These are phyloP conservation scores for Drosophila lacertosa DNA, from an alignment of 1,140 invertebrate species.

Conservation along the genomic window DNA sequence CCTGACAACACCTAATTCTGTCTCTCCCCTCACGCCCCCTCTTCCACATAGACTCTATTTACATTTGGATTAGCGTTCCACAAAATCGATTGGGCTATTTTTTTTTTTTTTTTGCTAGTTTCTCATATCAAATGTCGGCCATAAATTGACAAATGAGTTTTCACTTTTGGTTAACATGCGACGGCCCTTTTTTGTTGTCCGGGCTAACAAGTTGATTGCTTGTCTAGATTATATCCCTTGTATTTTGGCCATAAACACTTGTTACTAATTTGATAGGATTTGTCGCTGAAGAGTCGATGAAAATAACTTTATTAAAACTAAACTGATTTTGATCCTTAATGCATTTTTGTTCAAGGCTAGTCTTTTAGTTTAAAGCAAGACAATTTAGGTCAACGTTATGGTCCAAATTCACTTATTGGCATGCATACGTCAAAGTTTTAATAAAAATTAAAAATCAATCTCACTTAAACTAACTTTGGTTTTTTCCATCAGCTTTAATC, in stretches of 20 bases:
- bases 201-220: slow-evolving; percentile 24
- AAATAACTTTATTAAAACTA: background rate
- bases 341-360: no score
- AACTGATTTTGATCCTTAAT: no score
- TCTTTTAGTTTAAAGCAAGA: no score
- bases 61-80: slow-evolving; percentile 39
- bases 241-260: slow-evolving; percentile 7
- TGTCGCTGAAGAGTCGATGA: no score
- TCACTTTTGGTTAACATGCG: slow-evolving; percentile 24
- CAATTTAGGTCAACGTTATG: no score
- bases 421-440: no score
- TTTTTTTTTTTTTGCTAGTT: slow-evolving; percentile 23
- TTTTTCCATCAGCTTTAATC: slow-evolving; percentile 1
- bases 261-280: slow-evolving; percentile 35
- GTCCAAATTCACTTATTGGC: no score
- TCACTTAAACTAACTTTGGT: no score
- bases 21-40: background rate
- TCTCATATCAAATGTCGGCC: slow-evolving; percentile 47
- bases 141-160: slow-evolving; percentile 46
- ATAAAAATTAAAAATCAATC: no score
- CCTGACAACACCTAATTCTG: background rate
- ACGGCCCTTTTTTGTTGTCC: slow-evolving; percentile 10
- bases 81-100: slow-evolving; percentile 42
- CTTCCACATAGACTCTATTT: slow-evolving; percentile 31
- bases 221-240: background rate